Evolutionary conservation across 2,888 invertebrate species (phyloP).

Genomic region (Metalampra italica): DNA sequence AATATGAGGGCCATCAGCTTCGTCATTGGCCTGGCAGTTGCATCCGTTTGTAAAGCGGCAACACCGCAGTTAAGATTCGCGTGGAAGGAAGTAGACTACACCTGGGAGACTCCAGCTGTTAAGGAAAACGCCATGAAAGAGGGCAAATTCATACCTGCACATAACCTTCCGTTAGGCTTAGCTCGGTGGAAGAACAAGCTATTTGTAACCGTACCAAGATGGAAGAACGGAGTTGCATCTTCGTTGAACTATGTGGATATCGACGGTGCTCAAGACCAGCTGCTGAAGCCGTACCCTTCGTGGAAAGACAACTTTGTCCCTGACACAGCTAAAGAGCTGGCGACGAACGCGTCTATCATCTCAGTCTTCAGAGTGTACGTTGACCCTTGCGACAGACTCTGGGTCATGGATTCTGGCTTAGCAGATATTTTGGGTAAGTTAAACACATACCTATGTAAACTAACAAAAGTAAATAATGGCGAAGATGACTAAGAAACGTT

Average conservation of each 20-base stretch:
- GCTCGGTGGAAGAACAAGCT: constrained; percentile 85
- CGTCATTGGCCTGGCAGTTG: constrained; percentile 42
- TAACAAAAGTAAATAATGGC: too few species aligned
- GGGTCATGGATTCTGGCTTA: constrained; percentile 89
- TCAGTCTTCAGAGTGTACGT: constrained; percentile 86
- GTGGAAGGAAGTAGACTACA: constrained; percentile 84
- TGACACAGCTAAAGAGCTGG: constrained; percentile 58
- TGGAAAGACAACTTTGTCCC: constrained; percentile 88
- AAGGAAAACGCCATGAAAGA: constrained; percentile 79
- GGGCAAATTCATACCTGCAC: constrained; percentile 79
- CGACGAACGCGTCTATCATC: constrained; percentile 80
- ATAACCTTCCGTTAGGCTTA: constrained; percentile 85
- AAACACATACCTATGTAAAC: not conserved
- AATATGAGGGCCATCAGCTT: constrained; percentile 46
- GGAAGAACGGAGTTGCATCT: constrained; percentile 85
- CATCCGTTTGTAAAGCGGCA: constrained; percentile 52
- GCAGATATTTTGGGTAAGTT: constrained; percentile 84
- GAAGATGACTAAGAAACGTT: too few species aligned
- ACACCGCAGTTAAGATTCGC: constrained; percentile 81
- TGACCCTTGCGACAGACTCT: constrained; percentile 88
- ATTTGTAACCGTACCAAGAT: constrained; percentile 84
- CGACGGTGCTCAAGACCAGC: constrained; percentile 82
- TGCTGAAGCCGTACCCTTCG: constrained; percentile 86
- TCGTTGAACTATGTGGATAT: constrained; percentile 83
- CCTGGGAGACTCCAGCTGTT: constrained; percentile 80